Conservation (phyloP, 2,888 invertebrate genomes). For the Pachycephus smyrnensis region DNA sequence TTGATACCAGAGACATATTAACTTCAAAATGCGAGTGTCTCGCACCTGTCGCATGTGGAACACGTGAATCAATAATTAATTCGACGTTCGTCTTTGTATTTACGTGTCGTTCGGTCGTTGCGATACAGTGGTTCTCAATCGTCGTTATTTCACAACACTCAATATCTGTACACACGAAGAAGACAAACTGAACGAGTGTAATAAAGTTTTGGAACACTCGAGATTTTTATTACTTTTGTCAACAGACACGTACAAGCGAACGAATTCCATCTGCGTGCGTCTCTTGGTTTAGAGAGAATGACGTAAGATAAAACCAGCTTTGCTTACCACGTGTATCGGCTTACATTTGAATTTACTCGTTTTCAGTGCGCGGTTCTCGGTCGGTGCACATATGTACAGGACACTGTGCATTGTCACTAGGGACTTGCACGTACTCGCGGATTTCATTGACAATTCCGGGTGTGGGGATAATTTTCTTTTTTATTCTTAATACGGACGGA, state of each 20-base stretch:
- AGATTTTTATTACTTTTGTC: background rate
- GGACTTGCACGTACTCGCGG: background rate
- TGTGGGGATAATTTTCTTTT: background rate
- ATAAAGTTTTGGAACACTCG: background rate
- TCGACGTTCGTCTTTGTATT: conserved; percentile 1
- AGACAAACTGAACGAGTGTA: background rate
- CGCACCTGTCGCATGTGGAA: conserved; percentile 35
- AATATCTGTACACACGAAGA: background rate
- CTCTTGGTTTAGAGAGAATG: background rate
- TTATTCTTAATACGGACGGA: background rate
- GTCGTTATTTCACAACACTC: background rate
- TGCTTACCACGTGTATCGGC: background rate
- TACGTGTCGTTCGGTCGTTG: background rate
- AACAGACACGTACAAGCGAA: background rate
- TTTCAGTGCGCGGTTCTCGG: background rate
- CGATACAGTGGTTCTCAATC: background rate
- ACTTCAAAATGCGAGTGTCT: background rate
- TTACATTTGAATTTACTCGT: background rate
- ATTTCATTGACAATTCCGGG: background rate
- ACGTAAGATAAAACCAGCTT: background rate
- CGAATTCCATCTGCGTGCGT: background rate
- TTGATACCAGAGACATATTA: background rate
- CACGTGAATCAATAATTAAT: conserved; percentile 24
- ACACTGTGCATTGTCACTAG: background rate
- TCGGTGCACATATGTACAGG: background rate